Evolutionary conservation across 1,140 invertebrate genomes (phyloP), one percentile per base, ranked within the genome.

Genomic region (Drosophila carrolli): DNA sequence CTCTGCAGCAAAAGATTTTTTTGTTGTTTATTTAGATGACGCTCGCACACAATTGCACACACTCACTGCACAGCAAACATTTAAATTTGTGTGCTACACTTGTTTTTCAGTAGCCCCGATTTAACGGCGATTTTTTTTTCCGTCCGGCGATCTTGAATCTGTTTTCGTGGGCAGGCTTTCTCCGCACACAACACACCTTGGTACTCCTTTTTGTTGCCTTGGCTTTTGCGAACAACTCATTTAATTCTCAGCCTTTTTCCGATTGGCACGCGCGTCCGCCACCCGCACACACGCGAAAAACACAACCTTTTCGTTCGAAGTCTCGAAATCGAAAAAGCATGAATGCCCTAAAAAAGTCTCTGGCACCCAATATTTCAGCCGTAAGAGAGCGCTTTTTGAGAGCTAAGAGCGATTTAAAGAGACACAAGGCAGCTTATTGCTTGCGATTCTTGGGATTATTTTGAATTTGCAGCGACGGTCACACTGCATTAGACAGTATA

Each of bases 71-170:
- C 65, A 23, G 10, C 29, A 51, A 73, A 59, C 40, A 67, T 65
- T 66, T 48, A 40, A 67, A 51, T 67, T 62, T 41, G 60, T 65
- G 14, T 53, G 54, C 58, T 73, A 53, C 70, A 73, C 66, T 74
- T 72, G 66, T 73, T 73, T 74, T 62, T 60, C 37, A n/a, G 38
- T 11, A 16, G 35, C 38, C 41, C 47, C 48, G 27, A 5, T 53
- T 40, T 47, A 37, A 14, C 68, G 44, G 41, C 38, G 14, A 54
- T 60, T 70, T 54, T 14, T 54, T 14, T 51, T 51, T 35, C 19
- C 16, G 46, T 53, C 13, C 43, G 23, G 35, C 35, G 35, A 67
- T 65, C 46, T 66, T 32, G 5, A 8, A 32, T 7, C 29, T 32
- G 23, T 32, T 32, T 32, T 23, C 16, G 35, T 43, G 40, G 8